These are phyloP conservation scores for Strigops habroptila DNA, from an alignment of 2,113 vertebrate species.

Conservation along the genomic window DNA sequence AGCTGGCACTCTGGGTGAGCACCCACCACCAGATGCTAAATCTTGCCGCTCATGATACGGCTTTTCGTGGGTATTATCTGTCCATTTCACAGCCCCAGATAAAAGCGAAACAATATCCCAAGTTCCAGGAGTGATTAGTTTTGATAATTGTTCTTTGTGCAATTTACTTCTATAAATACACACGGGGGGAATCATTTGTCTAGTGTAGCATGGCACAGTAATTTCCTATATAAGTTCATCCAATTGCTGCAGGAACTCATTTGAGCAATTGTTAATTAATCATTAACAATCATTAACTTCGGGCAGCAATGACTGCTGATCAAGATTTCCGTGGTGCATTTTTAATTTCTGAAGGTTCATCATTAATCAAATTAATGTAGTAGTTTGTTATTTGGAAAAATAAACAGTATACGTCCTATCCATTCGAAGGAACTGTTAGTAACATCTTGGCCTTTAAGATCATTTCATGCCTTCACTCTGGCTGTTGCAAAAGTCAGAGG, in stretches of 20 bases:
- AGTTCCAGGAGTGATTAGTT: conserved; percentile 54
- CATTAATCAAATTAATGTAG: conserved; percentile 55
- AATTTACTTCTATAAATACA: conserved; percentile 47
- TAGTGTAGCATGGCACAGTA: conserved; percentile 34
- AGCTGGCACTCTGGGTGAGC: not conserved
- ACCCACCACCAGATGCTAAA: not conserved
- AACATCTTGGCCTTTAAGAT: conserved; percentile 22
- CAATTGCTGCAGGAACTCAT: conserved; percentile 67
- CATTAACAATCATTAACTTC: conserved; percentile 62
- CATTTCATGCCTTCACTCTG: not conserved
- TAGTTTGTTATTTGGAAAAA: conserved; percentile 18
- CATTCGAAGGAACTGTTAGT: not conserved
- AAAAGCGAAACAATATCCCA: conserved; percentile 52
- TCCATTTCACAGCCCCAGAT: conserved; percentile 15
- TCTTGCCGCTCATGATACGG: not conserved
- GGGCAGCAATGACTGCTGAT: conserved; percentile 63
- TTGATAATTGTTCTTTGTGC: conserved; percentile 47
- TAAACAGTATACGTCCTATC: not conserved
- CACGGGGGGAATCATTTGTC: conserved; percentile 49
- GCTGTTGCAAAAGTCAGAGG: not conserved
- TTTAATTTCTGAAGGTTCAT: conserved; percentile 19
- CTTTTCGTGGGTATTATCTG: conserved; percentile 24
- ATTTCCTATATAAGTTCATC: conserved; percentile 68
- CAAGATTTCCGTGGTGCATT: conserved; percentile 50
- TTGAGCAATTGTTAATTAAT: conserved; percentile 68